Conservation (phyloP, 2,797 vertebrate species). For the Hyperoplus lanceolatus region DNA sequence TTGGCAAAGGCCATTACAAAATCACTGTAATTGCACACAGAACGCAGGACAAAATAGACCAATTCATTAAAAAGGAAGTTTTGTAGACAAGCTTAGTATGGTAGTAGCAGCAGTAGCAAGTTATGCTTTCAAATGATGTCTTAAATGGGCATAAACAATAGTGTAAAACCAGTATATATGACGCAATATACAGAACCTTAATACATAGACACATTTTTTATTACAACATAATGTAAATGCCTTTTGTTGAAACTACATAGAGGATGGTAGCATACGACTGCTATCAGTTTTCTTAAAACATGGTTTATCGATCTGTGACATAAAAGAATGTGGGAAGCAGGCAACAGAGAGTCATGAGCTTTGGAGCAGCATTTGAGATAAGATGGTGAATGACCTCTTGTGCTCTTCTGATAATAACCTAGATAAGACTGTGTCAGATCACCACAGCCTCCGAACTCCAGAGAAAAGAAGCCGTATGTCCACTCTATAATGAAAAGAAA, state of each 20-base stretch:
- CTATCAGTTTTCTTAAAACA: background rate
- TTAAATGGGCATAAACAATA: background rate
- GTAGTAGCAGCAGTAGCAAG: background rate
- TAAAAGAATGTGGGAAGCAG: background rate
- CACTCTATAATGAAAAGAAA: background rate
- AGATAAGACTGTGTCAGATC: background rate
- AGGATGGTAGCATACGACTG: background rate
- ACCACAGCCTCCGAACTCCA: slow-evolving; percentile 7
- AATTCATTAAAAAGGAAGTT: background rate
- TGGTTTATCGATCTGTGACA: background rate
- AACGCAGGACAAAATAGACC: background rate
- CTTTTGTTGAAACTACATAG: background rate
- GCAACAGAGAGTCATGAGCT: background rate
- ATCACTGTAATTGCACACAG: background rate
- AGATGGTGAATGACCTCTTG: slow-evolving; percentile 7
- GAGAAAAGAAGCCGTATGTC: slow-evolving; percentile 5
- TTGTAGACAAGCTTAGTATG: background rate
- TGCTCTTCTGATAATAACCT: slow-evolving; percentile 19
- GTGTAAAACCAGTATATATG: background rate
- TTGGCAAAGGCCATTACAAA: background rate
- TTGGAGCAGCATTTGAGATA: background rate
- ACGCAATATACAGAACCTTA: background rate
- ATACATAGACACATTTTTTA: background rate
- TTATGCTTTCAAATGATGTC: background rate
- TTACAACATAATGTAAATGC: background rate